Evolutionary conservation across 2,797 vertebrate species (phyloP), one percentile per base, ranked within the genome.

Genomic region (Acestrorhynchus altus): DNA sequence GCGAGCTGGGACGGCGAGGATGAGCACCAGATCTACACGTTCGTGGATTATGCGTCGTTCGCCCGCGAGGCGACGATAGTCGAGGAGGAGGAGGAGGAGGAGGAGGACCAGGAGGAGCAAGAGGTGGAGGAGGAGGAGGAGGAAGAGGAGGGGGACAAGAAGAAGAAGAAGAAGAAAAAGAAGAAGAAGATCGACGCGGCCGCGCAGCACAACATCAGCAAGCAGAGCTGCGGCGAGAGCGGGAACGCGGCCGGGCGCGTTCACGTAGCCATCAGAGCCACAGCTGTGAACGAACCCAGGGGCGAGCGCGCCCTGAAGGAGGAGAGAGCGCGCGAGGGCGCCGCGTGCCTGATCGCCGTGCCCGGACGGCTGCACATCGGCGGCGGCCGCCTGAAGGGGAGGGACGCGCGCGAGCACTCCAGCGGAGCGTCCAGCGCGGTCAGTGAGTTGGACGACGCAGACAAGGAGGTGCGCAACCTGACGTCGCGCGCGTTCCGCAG

Each of bases 251-350:
- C 83, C 13, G 92, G 94, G 84, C 97, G 96, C 94, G 95, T 98
- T 92, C 96, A 94, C 93, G 93, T 97, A 96, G 98, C 97, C 95
- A 97, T 98, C 96, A 96, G 93, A 85, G 90, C 95, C 68, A 93
- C 95, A 88, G 93, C 96, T 95, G 96, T 98, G 96, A 96, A 97
- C 16, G 59, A 61, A 31, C 11, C 18, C 8, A 18, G 57, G 15
- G 26, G 94, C 88, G 92, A 92, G 63, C 8, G 56, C 74, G 90
- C 93, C 87, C 88, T 94, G 18, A 89, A 93, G 86, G 82, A 88
- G 75, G 93, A 90, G 60, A 84, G 86, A 61, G 26, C 81, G 79
- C 67, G 87, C 85, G 94, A 95, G 87, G 89, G 79, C 44, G 85
- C 88, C 0, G 91, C 91, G 76, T 90, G 91, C 74, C 89, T 92